Evolutionary conservation across 2,888 invertebrate species (phyloP), one percentile per base, ranked within the genome.

Genomic region (Baccha elongata): DNA sequence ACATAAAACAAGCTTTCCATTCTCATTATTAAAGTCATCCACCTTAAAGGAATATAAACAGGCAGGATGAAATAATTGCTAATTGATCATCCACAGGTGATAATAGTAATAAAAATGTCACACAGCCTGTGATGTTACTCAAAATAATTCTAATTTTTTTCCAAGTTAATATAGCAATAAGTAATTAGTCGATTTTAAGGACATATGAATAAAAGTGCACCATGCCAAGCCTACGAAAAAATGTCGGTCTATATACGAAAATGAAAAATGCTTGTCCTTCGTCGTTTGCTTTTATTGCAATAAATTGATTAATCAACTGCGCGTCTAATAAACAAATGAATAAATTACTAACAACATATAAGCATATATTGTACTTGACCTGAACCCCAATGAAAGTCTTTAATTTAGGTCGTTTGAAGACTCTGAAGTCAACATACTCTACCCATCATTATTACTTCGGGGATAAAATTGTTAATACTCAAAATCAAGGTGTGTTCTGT

Each of bases 401-500:
- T n/a, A n/a, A n/a, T 80, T 73, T 68, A 73, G 48, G 68, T 58
- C 67, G 68, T 13, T 10, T 13, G 13, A 58, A 42, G 48, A 42
- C 60, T 52, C n/a, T n/a, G n/a, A n/a, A n/a, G n/a, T n/a, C n/a
- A 79, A 44, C 42, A 69, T n/a, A 74, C 80, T 80, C 69, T 74
- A 80, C 80, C 80, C 68, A 74, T 58, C 74, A 74, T 69, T 80
- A 80, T 74, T 74, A 80, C 74, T 48, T 68, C 40, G 74, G 74
- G 80, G 80, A 80, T 74, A 68, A 69, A 53, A 58, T 69, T n/a
- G 69, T 19, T 46, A 69, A 73, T 80, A 74, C 80, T 74, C 74
- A 58, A 80, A 80, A 80, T 80, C 80, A 69, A 80, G 80, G 80
- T 80, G 80, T 80, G 80, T 80, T 69, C 73, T 80, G 62, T 80